These are phyloP conservation scores for Meda fulgida DNA, from an alignment of 2,797 vertebrate species.

Conservation along the genomic window DNA sequence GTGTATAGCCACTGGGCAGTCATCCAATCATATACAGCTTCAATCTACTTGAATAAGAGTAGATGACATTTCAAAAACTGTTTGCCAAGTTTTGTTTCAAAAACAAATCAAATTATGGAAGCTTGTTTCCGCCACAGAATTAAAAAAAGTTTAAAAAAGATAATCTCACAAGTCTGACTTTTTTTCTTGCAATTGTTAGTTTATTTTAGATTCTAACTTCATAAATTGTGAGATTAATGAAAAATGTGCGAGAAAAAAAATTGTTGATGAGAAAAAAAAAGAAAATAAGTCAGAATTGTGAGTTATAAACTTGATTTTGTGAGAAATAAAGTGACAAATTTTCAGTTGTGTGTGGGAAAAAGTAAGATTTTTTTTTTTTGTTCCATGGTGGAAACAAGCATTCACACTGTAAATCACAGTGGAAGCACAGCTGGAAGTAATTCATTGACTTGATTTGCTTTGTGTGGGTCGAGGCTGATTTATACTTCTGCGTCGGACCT, in stretches of 20 bases:
- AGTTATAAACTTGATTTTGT: too few species aligned
- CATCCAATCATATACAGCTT: constrained; percentile 13
- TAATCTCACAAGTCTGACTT: background rate
- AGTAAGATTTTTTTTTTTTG: too few species aligned
- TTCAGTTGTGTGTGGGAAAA: background rate
- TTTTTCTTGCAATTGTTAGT: background rate
- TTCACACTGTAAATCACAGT: background rate
- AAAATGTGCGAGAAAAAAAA: too few species aligned
- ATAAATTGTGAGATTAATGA: background rate
- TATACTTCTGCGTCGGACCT: too few species aligned
- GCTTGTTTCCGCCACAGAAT: background rate
- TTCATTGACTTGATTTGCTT: too few species aligned
- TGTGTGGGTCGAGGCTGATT: too few species aligned
- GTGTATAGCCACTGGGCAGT: background rate
- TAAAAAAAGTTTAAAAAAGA: background rate
- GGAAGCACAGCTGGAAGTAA: too few species aligned
- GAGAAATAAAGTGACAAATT: background rate
- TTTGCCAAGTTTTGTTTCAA: background rate
- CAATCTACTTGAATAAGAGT: background rate
- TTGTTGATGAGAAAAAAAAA: too few species aligned
- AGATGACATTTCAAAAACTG: background rate
- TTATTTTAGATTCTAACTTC: background rate
- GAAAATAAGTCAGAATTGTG: too few species aligned
- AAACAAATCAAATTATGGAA: background rate
- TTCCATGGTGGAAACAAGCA: background rate